phyloP scores from a whole-genome alignment of 2,113 vertebrate species.

The Eclectus roratus region DNA sequence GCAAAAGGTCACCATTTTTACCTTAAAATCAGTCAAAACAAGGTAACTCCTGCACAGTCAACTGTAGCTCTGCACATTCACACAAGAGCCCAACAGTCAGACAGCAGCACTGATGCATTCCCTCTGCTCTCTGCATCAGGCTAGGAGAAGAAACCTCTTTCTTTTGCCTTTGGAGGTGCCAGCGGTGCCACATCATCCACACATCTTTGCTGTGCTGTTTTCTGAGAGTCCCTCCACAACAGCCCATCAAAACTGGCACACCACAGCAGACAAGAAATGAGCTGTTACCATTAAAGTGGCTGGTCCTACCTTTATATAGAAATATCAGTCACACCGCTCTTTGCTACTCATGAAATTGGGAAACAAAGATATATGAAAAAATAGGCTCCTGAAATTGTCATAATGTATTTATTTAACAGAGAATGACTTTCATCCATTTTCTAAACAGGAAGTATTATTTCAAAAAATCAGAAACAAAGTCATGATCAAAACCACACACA shows the following conservation, averaged over 20 bases:
- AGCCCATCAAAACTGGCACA: background rate
- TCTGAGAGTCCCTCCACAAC: background rate
- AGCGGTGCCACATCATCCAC: background rate
- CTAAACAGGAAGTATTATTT: background rate
- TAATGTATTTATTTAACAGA: constrained; percentile 15
- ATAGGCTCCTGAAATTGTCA: background rate
- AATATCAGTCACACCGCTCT: background rate
- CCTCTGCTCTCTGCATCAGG: background rate
- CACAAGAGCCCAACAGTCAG: accelerated
- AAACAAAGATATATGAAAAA: background rate
- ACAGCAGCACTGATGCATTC: background rate
- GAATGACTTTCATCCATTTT: background rate
- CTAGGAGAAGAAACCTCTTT: background rate
- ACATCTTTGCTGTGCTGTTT: background rate
- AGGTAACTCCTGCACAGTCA: background rate
- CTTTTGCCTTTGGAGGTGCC: background rate
- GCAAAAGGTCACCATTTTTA: background rate
- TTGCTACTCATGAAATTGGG: background rate
- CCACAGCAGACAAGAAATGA: background rate
- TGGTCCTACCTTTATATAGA: background rate
- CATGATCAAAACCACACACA: background rate
- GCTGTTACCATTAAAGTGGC: background rate
- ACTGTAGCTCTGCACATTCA: background rate
- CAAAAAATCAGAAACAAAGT: background rate
- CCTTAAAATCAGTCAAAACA: background rate